Evolutionary conservation across 2,888 invertebrate species (phyloP).

Genomic region (Idaea aversata): DNA sequence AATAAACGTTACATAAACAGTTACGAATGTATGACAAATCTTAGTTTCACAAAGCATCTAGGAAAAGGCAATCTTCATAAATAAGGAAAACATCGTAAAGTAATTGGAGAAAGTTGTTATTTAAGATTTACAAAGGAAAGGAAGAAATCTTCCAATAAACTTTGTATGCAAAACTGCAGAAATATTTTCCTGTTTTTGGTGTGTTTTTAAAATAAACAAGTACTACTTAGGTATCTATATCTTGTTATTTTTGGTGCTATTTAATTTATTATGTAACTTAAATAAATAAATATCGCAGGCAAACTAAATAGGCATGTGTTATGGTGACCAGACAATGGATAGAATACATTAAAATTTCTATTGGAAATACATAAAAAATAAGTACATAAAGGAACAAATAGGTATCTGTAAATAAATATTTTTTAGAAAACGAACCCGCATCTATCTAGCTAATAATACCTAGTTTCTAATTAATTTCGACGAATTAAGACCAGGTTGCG

Average conservation of each 20-base stretch:
- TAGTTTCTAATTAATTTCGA: too few relatives aligned
- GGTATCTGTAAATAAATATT: too few relatives aligned
- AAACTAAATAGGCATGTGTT: neutral
- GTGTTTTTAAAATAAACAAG: neutral
- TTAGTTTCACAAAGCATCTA: neutral
- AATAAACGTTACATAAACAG: neutral
- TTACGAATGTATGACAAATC: neutral
- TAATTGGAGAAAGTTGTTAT: slow-evolving; percentile 1
- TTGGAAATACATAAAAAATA: too few relatives aligned
- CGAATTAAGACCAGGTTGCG: too few relatives aligned
- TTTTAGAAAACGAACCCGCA: too few relatives aligned
- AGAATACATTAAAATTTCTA: neutral
- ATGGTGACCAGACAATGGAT: neutral
- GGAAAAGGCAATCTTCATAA: neutral
- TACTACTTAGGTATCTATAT: too few relatives aligned
- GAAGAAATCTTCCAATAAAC: neutral
- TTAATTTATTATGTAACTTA: neutral
- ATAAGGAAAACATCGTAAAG: neutral
- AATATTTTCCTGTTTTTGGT: slow-evolving; percentile 7
- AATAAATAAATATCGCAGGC: neutral
- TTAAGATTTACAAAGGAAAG: neutral
- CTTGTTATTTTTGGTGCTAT: neutral
- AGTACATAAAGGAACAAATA: too few relatives aligned
- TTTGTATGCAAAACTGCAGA: neutral
- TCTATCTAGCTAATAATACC: too few relatives aligned